These are phyloP conservation scores for Synanthedon tipuliformis DNA, from an alignment of 2,888 invertebrate species.

Conservation along the genomic window DNA sequence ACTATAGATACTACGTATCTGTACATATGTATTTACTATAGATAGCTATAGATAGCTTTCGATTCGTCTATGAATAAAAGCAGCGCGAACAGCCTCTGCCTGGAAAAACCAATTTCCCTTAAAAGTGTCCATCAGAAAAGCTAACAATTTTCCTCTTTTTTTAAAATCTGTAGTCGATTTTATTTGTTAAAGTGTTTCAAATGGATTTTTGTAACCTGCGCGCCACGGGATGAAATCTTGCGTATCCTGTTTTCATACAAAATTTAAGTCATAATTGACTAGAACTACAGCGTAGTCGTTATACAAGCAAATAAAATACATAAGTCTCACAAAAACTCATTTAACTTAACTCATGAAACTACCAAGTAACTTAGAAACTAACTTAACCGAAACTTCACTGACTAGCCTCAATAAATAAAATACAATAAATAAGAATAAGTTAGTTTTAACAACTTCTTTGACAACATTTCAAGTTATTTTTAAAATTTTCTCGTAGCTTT, in stretches of 20 bases:
- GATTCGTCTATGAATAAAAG: no score
- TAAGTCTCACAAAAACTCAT: conserved; percentile 29
- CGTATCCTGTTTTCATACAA: neutral
- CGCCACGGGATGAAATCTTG: neutral
- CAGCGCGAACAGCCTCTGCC: no score
- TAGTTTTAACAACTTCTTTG: conserved; percentile 24
- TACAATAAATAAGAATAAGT: conserved; percentile 41
- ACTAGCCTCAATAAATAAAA: conserved; percentile 50
- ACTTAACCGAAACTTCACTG: conserved; percentile 51
- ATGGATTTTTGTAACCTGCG: no score
- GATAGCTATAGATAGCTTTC: no score
- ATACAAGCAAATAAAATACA: conserved; percentile 21
- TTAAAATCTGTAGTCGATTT: no score
- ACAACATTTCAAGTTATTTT: neutral
- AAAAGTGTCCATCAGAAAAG: no score
- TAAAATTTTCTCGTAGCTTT: neutral
- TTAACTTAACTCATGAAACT: conserved; percentile 31
- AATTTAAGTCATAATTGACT: conserved; percentile 1
- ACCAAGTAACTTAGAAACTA: conserved; percentile 38
- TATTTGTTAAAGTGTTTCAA: no score
- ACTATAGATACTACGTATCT: no score
- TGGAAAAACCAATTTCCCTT: no score
- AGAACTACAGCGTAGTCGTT: neutral
- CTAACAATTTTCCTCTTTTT: no score
- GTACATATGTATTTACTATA: no score